Percentiles rank a stretch among this genome's conserved stretches.
Conservation (phyloP, 37 sponge, comb jelly and placozoan species). For the Cliona cf. orientalis region DNA sequence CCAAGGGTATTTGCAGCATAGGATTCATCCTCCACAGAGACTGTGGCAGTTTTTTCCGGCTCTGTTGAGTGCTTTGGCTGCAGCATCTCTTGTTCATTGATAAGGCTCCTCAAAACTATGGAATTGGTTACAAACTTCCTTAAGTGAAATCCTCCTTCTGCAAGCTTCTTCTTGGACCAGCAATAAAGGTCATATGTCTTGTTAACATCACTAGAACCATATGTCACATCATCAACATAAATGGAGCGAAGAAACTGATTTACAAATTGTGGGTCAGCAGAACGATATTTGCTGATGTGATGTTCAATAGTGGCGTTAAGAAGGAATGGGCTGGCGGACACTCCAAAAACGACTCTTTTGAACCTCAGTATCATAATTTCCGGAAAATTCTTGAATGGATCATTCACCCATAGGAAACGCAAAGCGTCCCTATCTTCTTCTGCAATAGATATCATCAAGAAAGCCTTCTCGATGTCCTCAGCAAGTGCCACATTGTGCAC, state of each 20-base stretch:
- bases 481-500: too few relatives aligned
- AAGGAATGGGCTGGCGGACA: too few relatives aligned
- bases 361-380: conserved; percentile 3
- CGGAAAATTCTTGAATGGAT: neutral
- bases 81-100: neutral
- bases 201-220: neutral
- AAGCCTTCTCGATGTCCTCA: too few relatives aligned
- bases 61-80: neutral
- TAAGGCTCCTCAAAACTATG: conserved; percentile 3
- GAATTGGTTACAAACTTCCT: conserved; percentile 26
- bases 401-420: conserved; percentile 31
- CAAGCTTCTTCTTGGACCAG: conserved; percentile 7
- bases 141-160: conserved; percentile 17
- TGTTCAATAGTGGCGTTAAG: conserved; percentile 19
- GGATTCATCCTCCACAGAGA: neutral
- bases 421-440: neutral
- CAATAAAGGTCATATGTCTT: conserved; percentile 9
- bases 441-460: too few relatives aligned
- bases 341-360: conserved; percentile 4
- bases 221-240: conserved; percentile 25
- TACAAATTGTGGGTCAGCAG: conserved; percentile 18
- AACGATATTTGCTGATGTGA: neutral
- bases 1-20: conserved; percentile 18
- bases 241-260: conserved; percentile 3
- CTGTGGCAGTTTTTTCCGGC: neutral